phyloP scores from a whole-genome alignment of 2,113 vertebrate species.

The Tupaia chinensis region DNA sequence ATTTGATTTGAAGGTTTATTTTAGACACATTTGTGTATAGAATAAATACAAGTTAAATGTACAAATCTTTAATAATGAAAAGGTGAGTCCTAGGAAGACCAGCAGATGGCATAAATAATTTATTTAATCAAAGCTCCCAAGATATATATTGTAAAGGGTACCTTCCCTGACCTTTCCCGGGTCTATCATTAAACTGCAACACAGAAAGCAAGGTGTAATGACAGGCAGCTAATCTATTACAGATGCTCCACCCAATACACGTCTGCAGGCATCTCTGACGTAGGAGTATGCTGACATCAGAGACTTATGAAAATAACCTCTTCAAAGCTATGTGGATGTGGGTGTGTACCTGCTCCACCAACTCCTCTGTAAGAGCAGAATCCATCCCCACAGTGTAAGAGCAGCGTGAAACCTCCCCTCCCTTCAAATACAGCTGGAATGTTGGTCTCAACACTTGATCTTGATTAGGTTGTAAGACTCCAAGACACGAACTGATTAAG shows the following conservation, averaged over 20 bases:
- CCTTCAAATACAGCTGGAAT: background rate
- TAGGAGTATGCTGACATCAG: background rate
- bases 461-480: slow-evolving; percentile 3
- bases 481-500: background rate
- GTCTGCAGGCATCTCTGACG: background rate
- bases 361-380: too few species aligned
- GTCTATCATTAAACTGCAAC: slow-evolving; percentile 30
- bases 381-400: too few species aligned
- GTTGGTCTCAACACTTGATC: background rate
- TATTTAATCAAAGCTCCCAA: slow-evolving; percentile 64
- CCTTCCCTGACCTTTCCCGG: background rate
- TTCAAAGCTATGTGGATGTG: background rate
- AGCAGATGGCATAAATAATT: slow-evolving; percentile 83
- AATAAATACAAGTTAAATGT: slow-evolving; percentile 51
- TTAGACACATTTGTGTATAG: slow-evolving; percentile 39
- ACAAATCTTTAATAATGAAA: slow-evolving; percentile 50
- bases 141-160: background rate
- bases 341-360: background rate
- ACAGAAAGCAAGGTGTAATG: background rate
- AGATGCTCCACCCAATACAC: background rate
- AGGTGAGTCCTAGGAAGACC: slow-evolving; percentile 71
- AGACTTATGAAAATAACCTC: background rate
- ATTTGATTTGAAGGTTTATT: slow-evolving; percentile 46
- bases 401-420: background rate
- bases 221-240: background rate